These are phyloP conservation scores for Heliconius aoede DNA, from an alignment of 2,888 invertebrate genomes.

Conservation along the genomic window DNA sequence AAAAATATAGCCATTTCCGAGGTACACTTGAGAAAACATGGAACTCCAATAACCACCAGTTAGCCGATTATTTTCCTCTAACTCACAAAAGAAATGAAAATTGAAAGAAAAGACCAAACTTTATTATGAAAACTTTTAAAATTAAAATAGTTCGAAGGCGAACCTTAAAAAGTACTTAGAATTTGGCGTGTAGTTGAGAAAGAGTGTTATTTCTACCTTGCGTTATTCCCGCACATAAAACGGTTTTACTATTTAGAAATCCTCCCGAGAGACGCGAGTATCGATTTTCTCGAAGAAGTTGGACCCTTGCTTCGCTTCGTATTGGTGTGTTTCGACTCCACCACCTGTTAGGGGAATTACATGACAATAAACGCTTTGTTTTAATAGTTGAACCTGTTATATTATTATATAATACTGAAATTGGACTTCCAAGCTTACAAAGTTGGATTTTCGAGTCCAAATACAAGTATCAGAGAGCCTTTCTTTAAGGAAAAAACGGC, in stretches of 20 bases:
- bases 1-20: neutral
- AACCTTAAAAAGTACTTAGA: constrained; percentile 12
- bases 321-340: constrained; percentile 10
- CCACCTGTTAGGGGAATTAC: constrained; percentile 22
- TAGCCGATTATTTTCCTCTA: neutral
- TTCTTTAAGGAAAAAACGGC: too few relatives aligned
- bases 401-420: too few relatives aligned
- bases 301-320: constrained; percentile 5
- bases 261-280: constrained; percentile 26
- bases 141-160: constrained; percentile 13
- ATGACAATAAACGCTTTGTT: neutral
- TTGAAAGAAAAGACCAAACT: neutral
- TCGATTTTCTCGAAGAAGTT: constrained; percentile 23
- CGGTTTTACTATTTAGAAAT: constrained; percentile 28
- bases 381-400: neutral
- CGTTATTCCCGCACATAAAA: constrained; percentile 21
- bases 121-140: constrained; percentile 6
- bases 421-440: too few relatives aligned
- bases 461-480: too few relatives aligned
- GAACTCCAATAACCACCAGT: neutral
- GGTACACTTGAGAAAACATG: neutral
- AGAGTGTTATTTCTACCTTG: neutral
- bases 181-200: neutral
- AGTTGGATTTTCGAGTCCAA: too few relatives aligned
- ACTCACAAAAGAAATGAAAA: constrained; percentile 2